Evolutionary conservation across 2,797 vertebrate species (phyloP), one percentile per base, ranked within the genome.

Genomic region (Enteromius mattozi): DNA sequence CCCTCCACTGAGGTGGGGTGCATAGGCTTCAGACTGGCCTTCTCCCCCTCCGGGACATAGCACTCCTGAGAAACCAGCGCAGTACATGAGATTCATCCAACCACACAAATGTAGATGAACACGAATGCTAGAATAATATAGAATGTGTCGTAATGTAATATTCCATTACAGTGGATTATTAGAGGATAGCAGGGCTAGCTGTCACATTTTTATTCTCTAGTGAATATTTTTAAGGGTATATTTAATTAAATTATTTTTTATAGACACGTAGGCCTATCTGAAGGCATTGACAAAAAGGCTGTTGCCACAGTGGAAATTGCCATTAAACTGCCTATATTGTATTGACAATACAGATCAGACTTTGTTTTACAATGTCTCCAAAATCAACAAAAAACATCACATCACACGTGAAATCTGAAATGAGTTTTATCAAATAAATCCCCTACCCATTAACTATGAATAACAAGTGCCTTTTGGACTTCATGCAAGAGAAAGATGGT

Each of bases 1-100:
- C 97, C 97, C 71, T 95, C 93, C 40, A 92, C 94, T 0, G 96
- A 98, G 9, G 95, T 97, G 0, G 96, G 96, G 89, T 99, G 97
- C 98, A 99, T 98, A 76, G 94, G 89, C 47, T 21, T 92, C 86
- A 98, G 92, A 45, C 89, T 87, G 42, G 90, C 90, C 59, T 90
- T 91, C 80, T 88, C 81, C 45, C 89, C 90, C 61, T 17, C 71
- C 3, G 88, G 86, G 88, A 99, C 91, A 91, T 89, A 93, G 77
- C 91, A 91, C 81, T 99, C 96, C 98, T 99, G 89, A 40, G 65
- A 59, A 54, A 54, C 40, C 27, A 49, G 30, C 61, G 66, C 40
- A 49, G 65, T 9, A 78, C 4, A 45, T n/a, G 9, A 79, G 37
- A 78, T 2, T 65, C 24, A 33, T 78, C 35, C 2, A 4, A 63